These are phyloP conservation scores for Aegithalos caudatus DNA, from an alignment of 2,113 vertebrate species.

Conservation along the genomic window DNA sequence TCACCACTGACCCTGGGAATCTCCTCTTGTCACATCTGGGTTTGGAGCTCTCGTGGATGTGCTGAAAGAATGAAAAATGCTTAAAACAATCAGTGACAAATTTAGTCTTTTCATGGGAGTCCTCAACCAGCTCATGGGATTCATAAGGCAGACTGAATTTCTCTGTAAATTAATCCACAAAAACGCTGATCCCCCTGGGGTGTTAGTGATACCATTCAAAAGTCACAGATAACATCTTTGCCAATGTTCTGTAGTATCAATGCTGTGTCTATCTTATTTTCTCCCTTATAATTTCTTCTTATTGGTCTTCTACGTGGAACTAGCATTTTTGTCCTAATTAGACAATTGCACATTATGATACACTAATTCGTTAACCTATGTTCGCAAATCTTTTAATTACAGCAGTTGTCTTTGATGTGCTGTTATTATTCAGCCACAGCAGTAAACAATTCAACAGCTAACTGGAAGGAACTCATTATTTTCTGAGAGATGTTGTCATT, in stretches of 20 bases:
- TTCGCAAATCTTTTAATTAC: constrained; percentile 81
- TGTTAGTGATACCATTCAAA: constrained; percentile 5
- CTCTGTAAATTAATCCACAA: constrained; percentile 19
- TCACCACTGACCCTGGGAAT: neutral
- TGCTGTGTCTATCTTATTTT: constrained; percentile 10
- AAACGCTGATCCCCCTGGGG: neutral
- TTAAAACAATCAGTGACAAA: neutral
- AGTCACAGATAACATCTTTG: constrained; percentile 38
- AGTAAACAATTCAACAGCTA: constrained; percentile 73
- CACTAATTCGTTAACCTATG: constrained; percentile 79
- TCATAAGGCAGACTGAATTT: neutral
- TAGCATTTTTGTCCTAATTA: constrained; percentile 74
- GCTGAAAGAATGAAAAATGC: neutral
- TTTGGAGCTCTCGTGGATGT: neutral
- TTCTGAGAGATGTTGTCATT: constrained; percentile 58
- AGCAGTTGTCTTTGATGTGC: constrained; percentile 72
- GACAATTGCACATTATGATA: constrained; percentile 75
- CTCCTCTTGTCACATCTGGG: neutral
- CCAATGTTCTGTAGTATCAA: neutral
- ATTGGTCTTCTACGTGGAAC: constrained; percentile 64
- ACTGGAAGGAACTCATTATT: constrained; percentile 72
- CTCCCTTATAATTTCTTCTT: constrained; percentile 43
- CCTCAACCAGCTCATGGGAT: neutral
- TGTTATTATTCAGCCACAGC: constrained; percentile 72
- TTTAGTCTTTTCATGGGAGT: neutral